These are phyloP conservation scores for Hypocryptadius cinnamomeus DNA, from an alignment of 2,113 vertebrate species.

Conservation along the genomic window DNA sequence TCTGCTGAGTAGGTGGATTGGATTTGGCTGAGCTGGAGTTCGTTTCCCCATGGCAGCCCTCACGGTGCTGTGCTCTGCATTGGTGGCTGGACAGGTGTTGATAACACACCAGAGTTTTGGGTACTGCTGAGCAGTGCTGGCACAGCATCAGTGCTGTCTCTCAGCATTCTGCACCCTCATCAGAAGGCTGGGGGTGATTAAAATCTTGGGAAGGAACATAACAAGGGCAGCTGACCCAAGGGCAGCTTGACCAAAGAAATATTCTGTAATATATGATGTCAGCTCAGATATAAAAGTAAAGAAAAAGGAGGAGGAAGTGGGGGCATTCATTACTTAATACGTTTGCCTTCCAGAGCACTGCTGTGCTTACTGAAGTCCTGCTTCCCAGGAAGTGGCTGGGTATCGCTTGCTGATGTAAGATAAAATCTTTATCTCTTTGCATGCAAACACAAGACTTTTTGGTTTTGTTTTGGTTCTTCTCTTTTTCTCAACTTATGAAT, in stretches of 20 bases:
- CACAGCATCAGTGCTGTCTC: rapidly evolving
- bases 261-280: neutral
- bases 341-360: neutral
- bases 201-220: neutral
- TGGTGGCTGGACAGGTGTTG: neutral
- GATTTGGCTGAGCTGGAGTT: neutral
- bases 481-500: neutral
- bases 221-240: neutral
- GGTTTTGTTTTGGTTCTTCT: neutral
- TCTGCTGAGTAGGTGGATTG: neutral
- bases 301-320: neutral
- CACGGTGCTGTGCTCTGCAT: neutral
- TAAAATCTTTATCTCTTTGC: neutral
- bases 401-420: neutral
- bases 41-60: neutral
- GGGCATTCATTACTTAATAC: rapidly evolving
- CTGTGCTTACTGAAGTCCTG: neutral
- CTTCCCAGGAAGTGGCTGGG: neutral
- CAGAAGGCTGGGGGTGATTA: no score
- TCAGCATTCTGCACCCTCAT: neutral
- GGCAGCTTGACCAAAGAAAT: neutral
- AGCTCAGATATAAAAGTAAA: neutral
- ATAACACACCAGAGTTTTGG: neutral
- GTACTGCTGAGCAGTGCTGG: rapidly evolving
- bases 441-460: neutral